Base-by-base conservation (phyloP, 1,140 invertebrate genomes). In the Euborellia annulipes region DNA sequence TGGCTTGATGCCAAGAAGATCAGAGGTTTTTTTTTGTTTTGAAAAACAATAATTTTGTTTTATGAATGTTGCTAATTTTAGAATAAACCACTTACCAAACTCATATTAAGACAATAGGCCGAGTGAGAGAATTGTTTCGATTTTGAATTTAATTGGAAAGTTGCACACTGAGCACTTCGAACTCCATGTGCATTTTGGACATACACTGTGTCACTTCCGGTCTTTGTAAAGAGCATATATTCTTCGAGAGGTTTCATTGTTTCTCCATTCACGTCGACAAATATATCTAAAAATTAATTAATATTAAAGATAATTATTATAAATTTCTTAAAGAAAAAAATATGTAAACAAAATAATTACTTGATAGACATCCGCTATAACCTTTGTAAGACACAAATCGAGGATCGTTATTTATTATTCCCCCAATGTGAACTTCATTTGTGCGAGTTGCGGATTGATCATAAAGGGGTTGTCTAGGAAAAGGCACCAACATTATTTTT, bases 361-460 rank as follows among this genome's bases (percentile, higher is more conserved):
- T 91, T 50, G 86, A 89, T 41, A 91, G 65, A 57, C 87, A 92
- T 22, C 87, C 86, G 51, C 80, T 85, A 60, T 88, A 91, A 52
- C 81, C 82, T 52, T 81, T 85, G 53, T 85, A 90, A 34, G 79
- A 77, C 40, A 70, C 74, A 57, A 87, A 79, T 50, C 82, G 68
- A 16, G 76, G 75, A 64, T 87, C 82, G 6, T 75, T 82, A 1
- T 84, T 85, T 53, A 85, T 85, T 13, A 86, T 69, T 34, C 85
- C 85, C n/a, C 85, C 85, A 36, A 89, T 75, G 56, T 86, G 83
- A 13, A 88, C 81, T 54, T 85, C 82, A 55, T 83, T 85, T 8
- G 77, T 68, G 8, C 27, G 17, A 4, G 18, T 17, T n/a, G 20
- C 79, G 78, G 3, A 71, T 62, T 47, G 55, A 55, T 36, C 62